Conservation (phyloP, 1,140 invertebrate genomes). For the Leptestheria dahalacensis region DNA sequence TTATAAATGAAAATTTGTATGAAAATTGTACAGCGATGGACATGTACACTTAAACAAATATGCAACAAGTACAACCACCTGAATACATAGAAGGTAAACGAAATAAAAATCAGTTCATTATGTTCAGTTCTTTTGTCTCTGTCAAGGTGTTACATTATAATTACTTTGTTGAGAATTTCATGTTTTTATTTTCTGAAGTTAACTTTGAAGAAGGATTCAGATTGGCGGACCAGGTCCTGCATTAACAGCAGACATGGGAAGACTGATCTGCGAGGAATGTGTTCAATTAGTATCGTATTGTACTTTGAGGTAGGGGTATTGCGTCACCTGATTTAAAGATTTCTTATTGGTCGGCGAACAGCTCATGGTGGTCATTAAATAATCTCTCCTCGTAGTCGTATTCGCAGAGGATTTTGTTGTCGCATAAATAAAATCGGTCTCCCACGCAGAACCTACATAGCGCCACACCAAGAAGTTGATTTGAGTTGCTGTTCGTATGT, state of each 20-base stretch:
- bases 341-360: background rate
- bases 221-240: too few species aligned
- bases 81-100: too few species aligned
- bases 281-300: background rate
- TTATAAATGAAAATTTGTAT: too few species aligned
- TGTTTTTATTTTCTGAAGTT: too few species aligned
- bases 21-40: too few species aligned
- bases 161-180: too few species aligned
- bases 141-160: too few species aligned
- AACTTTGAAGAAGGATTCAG: too few species aligned
- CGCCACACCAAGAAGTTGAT: background rate
- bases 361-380: conserved; percentile 42
- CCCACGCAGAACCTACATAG: conserved; percentile 76
- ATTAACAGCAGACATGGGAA: background rate
- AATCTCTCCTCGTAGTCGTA: conserved; percentile 84
- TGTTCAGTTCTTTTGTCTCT: too few species aligned
- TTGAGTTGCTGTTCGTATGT: background rate
- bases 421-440: conserved; percentile 78
- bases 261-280: background rate
- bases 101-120: too few species aligned
- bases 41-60: too few species aligned
- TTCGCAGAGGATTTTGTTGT: conserved; percentile 86
- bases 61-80: too few species aligned
- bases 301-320: background rate
- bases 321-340: background rate